phyloP scores from a whole-genome alignment of 2,888 invertebrate genomes.

The Drosophila monieri region DNA sequence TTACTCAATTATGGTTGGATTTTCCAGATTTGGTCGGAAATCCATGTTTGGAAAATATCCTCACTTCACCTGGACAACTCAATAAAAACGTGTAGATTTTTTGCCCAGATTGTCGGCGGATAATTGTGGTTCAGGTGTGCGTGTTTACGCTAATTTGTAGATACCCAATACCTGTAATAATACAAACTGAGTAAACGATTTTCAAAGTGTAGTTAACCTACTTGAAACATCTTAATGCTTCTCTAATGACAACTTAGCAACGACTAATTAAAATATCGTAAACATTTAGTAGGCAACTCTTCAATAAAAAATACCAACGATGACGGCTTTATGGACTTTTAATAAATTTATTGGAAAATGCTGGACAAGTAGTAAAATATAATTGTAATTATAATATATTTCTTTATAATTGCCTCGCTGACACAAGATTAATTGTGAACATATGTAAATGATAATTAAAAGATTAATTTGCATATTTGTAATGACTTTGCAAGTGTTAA shows the following conservation, averaged over 20 bases:
- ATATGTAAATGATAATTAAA: slow-evolving; percentile 19
- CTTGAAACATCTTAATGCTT: neutral
- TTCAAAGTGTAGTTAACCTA: slow-evolving; percentile 1
- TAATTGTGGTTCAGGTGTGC: slow-evolving; percentile 29
- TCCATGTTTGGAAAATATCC: slow-evolving; percentile 22
- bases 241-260: neutral
- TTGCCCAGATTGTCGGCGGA: slow-evolving; percentile 12
- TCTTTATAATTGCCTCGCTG: slow-evolving; percentile 26
- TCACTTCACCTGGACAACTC: slow-evolving; percentile 32
- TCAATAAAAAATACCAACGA: slow-evolving; percentile 18
- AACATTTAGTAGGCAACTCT: neutral
- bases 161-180: slow-evolving; percentile 10
- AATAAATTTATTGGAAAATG: slow-evolving; percentile 13
- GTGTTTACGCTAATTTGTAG: slow-evolving; percentile 17
- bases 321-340: slow-evolving; percentile 10
- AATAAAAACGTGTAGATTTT: slow-evolving; percentile 30
- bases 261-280: neutral
- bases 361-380: slow-evolving; percentile 1
- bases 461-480: slow-evolving; percentile 22
- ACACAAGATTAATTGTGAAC: slow-evolving; percentile 41
- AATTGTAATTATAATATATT: slow-evolving; percentile 31
- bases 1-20: slow-evolving; percentile 20
- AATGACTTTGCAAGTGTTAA: slow-evolving; percentile 13
- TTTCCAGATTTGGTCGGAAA: slow-evolving; percentile 14
- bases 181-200: neutral